Conservation (phyloP, 2,888 invertebrate genomes). For the Parasteatoda lunata region DNA sequence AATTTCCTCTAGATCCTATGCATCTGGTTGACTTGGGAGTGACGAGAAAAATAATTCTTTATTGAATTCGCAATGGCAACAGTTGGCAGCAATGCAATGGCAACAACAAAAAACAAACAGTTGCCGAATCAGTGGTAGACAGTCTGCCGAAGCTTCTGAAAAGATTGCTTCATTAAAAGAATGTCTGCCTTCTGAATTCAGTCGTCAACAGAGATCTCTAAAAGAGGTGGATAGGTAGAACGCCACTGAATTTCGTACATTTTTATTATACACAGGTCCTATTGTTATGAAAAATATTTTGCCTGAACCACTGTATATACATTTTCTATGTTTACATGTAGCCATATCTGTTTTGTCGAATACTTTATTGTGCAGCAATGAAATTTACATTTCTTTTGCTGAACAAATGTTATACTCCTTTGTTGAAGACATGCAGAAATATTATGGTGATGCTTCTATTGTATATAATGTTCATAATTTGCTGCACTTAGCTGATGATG, state of each 20-base stretch:
- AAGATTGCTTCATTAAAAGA: background rate
- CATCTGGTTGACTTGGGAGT: constrained; percentile 22
- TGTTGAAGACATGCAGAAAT: too few species aligned
- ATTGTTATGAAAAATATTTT: constrained; percentile 9
- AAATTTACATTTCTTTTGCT: background rate
- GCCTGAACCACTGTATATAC: background rate
- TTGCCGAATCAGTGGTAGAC: constrained; percentile 1
- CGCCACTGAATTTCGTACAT: constrained; percentile 19
- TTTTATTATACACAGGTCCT: background rate
- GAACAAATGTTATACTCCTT: too few species aligned
- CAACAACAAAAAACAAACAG: background rate
- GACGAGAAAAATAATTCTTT: background rate
- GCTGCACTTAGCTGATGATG: background rate
- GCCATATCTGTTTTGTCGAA: background rate
- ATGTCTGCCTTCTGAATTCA: background rate
- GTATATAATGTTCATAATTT: background rate
- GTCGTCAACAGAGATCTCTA: constrained; percentile 1
- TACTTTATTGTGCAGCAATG: background rate
- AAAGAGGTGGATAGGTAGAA: constrained; percentile 18
- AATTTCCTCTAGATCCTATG: constrained; percentile 30
- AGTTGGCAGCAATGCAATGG: too few species aligned
- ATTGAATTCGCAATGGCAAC: too few species aligned
- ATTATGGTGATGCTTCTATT: background rate
- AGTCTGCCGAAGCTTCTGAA: background rate
- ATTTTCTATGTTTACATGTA: background rate